Base-by-base conservation (phyloP, 2,113 vertebrate species). In the Xiphias gladius region DNA sequence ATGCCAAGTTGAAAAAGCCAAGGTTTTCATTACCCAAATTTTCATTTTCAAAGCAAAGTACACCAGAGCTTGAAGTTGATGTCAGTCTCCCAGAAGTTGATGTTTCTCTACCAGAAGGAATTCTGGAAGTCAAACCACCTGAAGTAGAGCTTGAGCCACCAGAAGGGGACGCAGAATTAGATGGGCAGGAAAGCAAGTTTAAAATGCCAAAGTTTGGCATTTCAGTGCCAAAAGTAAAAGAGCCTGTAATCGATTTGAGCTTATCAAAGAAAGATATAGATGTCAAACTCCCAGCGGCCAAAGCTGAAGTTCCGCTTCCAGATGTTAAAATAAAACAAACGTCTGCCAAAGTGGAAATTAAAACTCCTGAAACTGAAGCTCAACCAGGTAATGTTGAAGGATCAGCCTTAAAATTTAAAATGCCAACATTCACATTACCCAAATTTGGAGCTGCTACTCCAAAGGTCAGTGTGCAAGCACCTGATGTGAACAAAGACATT, bases 391-490 rank as follows among this genome's bases (percentile, higher is more conserved):
- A 55, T 55, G 54, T 55, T 10, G 54, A 50, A 86, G 76, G 52
- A 39, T 89, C 91, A 14, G 73, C 84, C 8, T 85, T 84, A 59
- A 90, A 85, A 76, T 41, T 83, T 28, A 92, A 90, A 46, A 58
- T 93, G 64, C 92, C 89, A 37, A 46, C 77, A 30, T 80, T 90
- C 32, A 92, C 76, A 82, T 43, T 92, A 32, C 90, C 91, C 1
- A 89, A 85, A 82, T 89, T 91, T 91, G 88, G 92, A 58, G 39
- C 3, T 20, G 26, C 17, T 48, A 26, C 62, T 58, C 41, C 85
- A 76, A 52, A 43, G 7, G 63, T 63, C 32, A 80, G n/a, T 19
- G 61, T 61, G 4, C 78, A 87, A 63, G 52, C 22, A 35, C 65
- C 80, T 35, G 72, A 78, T 32, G 16, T 73, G 17, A 76, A 92